Percentiles rank a stretch among this genome's conserved stretches.
Evolutionary conservation across 2,113 vertebrate species (phyloP).

Genomic region (Vidua chalybeata): DNA sequence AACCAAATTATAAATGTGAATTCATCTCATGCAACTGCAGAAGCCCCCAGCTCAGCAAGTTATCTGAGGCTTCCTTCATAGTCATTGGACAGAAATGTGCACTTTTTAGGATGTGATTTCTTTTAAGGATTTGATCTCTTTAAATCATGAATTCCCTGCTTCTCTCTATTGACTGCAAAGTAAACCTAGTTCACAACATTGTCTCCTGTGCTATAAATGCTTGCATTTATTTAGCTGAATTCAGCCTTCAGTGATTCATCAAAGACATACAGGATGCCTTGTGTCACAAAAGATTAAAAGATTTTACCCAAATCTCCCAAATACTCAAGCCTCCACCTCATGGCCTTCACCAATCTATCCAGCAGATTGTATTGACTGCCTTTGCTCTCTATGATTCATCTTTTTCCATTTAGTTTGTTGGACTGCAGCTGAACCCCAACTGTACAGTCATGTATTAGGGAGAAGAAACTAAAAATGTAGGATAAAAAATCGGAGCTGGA

Average conservation of each 20-base stretch:
- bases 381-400: not conserved
- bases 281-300: not conserved
- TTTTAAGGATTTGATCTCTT: not conserved
- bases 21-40: not conserved
- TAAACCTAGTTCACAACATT: not conserved
- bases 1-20: not conserved
- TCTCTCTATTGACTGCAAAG: not conserved
- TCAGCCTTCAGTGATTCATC: not conserved
- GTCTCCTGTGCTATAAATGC: not conserved
- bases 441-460: not conserved
- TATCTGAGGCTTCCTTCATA: not conserved
- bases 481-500: not conserved
- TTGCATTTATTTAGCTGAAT: not conserved
- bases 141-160: not conserved
- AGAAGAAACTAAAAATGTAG: not conserved
- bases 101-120: not conserved
- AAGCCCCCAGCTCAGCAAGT: not conserved
- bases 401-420: not conserved
- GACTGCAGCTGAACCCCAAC: not conserved
- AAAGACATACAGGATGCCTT: not conserved
- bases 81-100: not conserved
- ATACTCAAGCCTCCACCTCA: not conserved
- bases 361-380: not conserved
- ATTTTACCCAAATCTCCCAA: not conserved
- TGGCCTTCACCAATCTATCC: rapidly evolving